Conservation (phyloP, 1,140 invertebrate species). For the Pogonognathellus flavescens region DNA sequence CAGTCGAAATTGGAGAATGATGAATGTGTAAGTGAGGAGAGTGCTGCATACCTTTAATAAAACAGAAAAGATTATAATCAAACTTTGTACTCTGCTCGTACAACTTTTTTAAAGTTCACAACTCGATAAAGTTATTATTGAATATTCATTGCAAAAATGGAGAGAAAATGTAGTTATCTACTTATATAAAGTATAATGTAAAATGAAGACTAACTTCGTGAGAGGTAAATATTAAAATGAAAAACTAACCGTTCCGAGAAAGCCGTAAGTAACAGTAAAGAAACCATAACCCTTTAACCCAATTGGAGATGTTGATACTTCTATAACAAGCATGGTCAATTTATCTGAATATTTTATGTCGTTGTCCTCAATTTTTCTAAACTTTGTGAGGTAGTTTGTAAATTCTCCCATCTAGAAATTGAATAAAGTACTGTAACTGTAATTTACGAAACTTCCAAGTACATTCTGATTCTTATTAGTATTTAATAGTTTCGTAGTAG, state of each 20-base stretch:
- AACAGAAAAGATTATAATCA: too few relatives aligned
- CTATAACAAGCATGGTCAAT: neutral
- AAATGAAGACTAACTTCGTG: too few relatives aligned
- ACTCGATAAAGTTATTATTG: too few relatives aligned
- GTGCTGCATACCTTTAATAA: neutral
- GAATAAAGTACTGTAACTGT: neutral
- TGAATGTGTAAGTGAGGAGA: neutral
- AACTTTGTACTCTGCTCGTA: too few relatives aligned
- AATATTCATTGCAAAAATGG: too few relatives aligned
- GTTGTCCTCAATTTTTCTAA: neutral
- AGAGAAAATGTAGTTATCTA: too few relatives aligned
- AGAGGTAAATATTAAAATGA: too few relatives aligned
- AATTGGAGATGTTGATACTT: neutral
- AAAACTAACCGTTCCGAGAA: slow-evolving; percentile 42
- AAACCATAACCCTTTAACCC: slow-evolving; percentile 23
- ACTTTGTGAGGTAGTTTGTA: neutral
- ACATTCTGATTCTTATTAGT: too few relatives aligned
- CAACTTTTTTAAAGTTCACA: too few relatives aligned
- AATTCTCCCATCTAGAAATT: neutral
- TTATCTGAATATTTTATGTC: neutral
- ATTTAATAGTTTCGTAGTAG: too few relatives aligned
- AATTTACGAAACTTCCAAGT: too few relatives aligned
- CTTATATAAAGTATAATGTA: neutral
- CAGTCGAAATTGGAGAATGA: neutral
- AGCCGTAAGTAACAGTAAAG: slow-evolving; percentile 41